Evolutionary conservation across 2,888 invertebrate species (phyloP).

Genomic region (Dicroscelio sp.): DNA sequence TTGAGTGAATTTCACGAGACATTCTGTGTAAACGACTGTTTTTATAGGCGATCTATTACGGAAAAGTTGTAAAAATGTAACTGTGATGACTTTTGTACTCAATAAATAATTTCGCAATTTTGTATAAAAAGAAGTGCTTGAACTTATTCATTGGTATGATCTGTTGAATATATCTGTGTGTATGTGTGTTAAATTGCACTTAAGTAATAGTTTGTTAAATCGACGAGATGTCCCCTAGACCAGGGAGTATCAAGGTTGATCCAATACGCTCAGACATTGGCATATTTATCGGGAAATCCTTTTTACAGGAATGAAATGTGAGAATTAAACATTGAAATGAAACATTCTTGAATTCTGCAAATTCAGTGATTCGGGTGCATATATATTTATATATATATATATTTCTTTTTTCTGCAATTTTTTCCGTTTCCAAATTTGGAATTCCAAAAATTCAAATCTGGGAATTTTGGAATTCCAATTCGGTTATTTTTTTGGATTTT

Average conservation of each 20-base stretch:
- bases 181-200: conserved; percentile 75
- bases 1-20: too few species aligned
- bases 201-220: conserved; percentile 81
- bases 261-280: conserved; percentile 86
- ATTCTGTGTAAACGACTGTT: too few species aligned
- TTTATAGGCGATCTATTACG: too few species aligned
- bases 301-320: conserved; percentile 73
- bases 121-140: conserved; percentile 38
- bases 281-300: conserved; percentile 81
- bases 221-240: conserved; percentile 78
- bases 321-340: too few species aligned
- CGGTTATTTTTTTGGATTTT: too few species aligned
- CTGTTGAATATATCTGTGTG: conserved; percentile 60
- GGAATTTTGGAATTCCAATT: too few species aligned
- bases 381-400: too few species aligned
- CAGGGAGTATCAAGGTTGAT: conserved; percentile 89
- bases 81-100: conserved; percentile 43
- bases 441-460: too few species aligned
- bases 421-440: too few species aligned
- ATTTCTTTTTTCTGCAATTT: too few species aligned
- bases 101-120: conserved; percentile 55
- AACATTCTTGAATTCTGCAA: neutral
- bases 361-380: neutral
- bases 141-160: conserved; percentile 46
- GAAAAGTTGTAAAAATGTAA: conserved; percentile 27